A percentile compares a stretch with the other conserved stretches of the same genome.
These are phyloP conservation scores for Diachrysia chrysitis DNA, from an alignment of 2,888 invertebrate species.

Conservation along the genomic window DNA sequence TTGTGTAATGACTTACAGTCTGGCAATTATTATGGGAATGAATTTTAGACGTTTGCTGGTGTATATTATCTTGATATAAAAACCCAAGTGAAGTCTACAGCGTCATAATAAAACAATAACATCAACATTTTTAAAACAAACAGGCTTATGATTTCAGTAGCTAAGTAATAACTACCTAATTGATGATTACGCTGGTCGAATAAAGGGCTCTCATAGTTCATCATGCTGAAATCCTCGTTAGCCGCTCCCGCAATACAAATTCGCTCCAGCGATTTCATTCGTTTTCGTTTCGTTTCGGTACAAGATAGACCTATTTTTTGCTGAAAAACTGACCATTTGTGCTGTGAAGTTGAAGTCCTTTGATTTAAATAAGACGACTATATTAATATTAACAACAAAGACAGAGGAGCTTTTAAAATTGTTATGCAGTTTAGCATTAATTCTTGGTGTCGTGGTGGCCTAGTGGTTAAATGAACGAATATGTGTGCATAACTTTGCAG, in stretches of 20 bases:
- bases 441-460: constrained; percentile 27
- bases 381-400: constrained; percentile 27
- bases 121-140: constrained; percentile 32
- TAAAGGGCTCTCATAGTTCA: constrained; percentile 76
- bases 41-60: not conserved
- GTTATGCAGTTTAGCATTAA: constrained; percentile 29
- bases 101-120: not conserved
- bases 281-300: constrained; percentile 68
- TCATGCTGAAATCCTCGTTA: constrained; percentile 81
- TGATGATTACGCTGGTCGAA: constrained; percentile 66
- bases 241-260: constrained; percentile 81
- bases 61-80: too few relatives aligned
- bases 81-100: not conserved
- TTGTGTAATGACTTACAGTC: constrained; percentile 12
- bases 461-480: too few relatives aligned
- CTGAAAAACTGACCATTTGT: constrained; percentile 70
- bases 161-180: constrained; percentile 57
- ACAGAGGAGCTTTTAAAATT: constrained; percentile 28
- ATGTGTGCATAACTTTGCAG: too few relatives aligned
- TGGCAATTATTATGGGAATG: not conserved
- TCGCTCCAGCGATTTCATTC: constrained; percentile 80
- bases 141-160: constrained; percentile 49
- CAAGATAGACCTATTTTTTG: constrained; percentile 71
- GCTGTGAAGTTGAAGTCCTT: constrained; percentile 43
- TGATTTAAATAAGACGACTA: constrained; percentile 32